Conservation (phyloP, 2,113 vertebrate genomes). For the Alexandromys fortis region DNA sequence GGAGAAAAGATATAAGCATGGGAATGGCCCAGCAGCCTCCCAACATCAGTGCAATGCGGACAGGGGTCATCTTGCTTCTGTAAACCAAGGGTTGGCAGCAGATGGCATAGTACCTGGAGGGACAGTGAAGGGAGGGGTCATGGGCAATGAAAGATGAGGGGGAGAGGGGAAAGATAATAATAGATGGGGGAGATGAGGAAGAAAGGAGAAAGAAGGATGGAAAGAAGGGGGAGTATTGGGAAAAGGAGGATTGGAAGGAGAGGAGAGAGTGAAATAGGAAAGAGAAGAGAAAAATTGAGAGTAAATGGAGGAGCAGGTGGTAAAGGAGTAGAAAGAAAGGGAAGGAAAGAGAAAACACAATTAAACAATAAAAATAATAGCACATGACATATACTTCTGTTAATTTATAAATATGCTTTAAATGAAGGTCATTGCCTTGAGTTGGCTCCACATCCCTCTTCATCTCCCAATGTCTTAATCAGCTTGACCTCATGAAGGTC, state of each 20-base stretch:
- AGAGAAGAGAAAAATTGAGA: background rate
- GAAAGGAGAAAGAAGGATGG: background rate
- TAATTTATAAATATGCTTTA: background rate
- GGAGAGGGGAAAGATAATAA: background rate
- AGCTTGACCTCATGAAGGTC: background rate
- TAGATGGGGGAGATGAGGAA: background rate
- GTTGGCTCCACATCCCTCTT: background rate
- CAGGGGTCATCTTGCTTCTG: slow-evolving; percentile 97
- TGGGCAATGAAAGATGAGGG: background rate
- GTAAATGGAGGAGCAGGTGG: too few relatives aligned
- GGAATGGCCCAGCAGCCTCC: slow-evolving; percentile 98
- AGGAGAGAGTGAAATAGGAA: background rate
- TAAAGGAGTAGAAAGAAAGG: background rate
- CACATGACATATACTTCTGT: background rate
- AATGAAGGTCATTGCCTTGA: background rate
- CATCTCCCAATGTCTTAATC: background rate
- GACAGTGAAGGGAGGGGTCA: background rate
- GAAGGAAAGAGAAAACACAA: slow-evolving; percentile 6
- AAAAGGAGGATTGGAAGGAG: background rate
- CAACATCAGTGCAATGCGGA: slow-evolving; percentile 95
- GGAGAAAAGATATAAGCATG: slow-evolving; percentile 97
- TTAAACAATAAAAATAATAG: background rate
- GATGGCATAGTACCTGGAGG: slow-evolving; percentile 96
- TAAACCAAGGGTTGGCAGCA: slow-evolving; percentile 99
- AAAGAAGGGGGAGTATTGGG: background rate